Percentiles rank a stretch among this genome's conserved stretches.
Conservation (phyloP, 2,888 invertebrate genomes). For the Chrysolina americana region DNA sequence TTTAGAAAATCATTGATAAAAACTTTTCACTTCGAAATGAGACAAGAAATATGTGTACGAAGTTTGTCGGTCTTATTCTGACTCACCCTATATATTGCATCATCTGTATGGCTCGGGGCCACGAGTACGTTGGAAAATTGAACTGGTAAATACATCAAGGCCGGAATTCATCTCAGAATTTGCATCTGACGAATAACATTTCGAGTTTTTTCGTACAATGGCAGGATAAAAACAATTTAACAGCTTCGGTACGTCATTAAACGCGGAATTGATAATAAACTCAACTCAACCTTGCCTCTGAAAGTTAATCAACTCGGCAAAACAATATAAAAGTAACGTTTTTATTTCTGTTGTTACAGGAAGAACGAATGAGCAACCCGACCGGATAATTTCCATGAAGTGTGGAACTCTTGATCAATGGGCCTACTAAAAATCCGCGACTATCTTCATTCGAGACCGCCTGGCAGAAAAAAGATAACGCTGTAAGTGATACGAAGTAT, state of each 20-base stretch:
- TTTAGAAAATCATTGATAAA: too few species aligned
- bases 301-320: slow-evolving; percentile 8
- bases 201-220: neutral
- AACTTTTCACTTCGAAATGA: too few species aligned
- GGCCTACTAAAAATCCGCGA: slow-evolving; percentile 63
- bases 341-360: slow-evolving; percentile 35
- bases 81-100: neutral
- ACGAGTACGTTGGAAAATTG: neutral
- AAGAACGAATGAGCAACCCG: slow-evolving; percentile 28
- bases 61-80: neutral
- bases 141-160: neutral
- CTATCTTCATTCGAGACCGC: slow-evolving; percentile 65
- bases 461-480: slow-evolving; percentile 63
- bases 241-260: neutral
- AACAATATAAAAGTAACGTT: slow-evolving; percentile 22
- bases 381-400: slow-evolving; percentile 49
- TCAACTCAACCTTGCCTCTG: slow-evolving; percentile 2
- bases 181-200: slow-evolving; percentile 5
- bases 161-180: neutral
- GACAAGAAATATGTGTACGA: too few species aligned
- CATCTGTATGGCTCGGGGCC: neutral
- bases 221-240: slow-evolving; percentile 12
- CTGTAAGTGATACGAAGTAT: slow-evolving; percentile 37
- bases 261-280: neutral
- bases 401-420: slow-evolving; percentile 58